Evolutionary conservation across 2,797 vertebrate species (phyloP).

Genomic region (Nannoperca obscura): DNA sequence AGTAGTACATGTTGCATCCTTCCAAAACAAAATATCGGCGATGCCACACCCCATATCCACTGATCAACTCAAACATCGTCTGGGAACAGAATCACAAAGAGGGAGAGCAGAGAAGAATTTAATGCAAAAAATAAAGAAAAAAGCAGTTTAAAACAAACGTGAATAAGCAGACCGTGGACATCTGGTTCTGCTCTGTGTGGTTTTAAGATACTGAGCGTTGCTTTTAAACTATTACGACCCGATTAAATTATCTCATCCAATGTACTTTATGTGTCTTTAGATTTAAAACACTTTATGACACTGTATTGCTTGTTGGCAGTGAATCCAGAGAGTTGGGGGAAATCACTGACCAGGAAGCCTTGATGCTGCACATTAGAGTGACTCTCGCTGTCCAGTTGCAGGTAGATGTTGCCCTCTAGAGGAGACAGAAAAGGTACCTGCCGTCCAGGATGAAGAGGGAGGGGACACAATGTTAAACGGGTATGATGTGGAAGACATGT

Average conservation of each 20-base stretch:
- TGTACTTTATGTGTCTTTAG: neutral
- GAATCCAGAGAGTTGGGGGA: neutral
- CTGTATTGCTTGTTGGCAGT: neutral
- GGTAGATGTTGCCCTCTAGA: constrained; percentile 87
- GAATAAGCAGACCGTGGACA: neutral
- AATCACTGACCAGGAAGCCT: constrained; percentile 86
- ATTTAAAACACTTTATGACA: neutral
- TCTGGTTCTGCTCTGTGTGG: neutral
- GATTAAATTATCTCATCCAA: neutral
- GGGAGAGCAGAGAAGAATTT: neutral
- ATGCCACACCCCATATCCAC: constrained; percentile 86
- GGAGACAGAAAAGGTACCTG: constrained; percentile 90
- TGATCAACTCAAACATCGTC: constrained; percentile 88
- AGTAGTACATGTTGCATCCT: constrained; percentile 78
- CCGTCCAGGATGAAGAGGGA: neutral
- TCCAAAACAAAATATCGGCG: constrained; percentile 84
- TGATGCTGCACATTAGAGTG: constrained; percentile 83
- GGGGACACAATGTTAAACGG: neutral
- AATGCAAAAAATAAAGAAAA: neutral
- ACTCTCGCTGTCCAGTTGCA: constrained; percentile 80
- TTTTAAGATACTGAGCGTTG: neutral
- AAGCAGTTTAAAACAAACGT: neutral
- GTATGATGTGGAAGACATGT: neutral
- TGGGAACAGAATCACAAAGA: constrained; percentile 43
- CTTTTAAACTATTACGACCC: neutral